These are phyloP conservation scores for Parelbella ahira DNA, from an alignment of 2,888 invertebrate genomes.

Conservation along the genomic window DNA sequence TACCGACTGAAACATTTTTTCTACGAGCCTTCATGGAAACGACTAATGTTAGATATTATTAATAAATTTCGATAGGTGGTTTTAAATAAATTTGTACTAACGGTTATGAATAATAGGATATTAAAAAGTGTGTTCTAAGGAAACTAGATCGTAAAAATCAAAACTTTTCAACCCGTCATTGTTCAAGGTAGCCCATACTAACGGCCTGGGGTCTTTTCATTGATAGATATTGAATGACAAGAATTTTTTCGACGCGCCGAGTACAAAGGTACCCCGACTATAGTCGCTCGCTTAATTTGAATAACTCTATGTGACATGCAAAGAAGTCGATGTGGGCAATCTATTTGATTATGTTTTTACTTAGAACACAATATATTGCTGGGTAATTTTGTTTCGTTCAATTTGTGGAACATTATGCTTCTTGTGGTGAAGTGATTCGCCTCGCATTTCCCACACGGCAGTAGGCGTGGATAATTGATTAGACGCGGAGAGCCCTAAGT, in stretches of 20 bases:
- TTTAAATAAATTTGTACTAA: neutral
- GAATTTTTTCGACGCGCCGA: conserved; percentile 27
- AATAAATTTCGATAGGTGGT: too few species aligned
- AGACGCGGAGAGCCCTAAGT: conserved; percentile 10
- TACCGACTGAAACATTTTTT: too few species aligned
- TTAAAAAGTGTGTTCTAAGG: conserved; percentile 2
- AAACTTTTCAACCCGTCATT: conserved; percentile 21
- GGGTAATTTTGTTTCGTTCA: conserved; percentile 35
- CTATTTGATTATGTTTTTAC: conserved; percentile 46
- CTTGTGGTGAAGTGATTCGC: conserved; percentile 22
- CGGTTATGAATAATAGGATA: neutral
- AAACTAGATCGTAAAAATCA: conserved; percentile 20
- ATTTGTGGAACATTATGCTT: conserved; percentile 37
- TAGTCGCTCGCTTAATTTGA: conserved; percentile 33
- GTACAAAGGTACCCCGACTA: conserved; percentile 35
- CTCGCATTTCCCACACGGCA: conserved; percentile 15
- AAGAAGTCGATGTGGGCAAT: conserved; percentile 33
- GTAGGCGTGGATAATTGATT: conserved; percentile 15
- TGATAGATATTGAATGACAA: conserved; percentile 35
- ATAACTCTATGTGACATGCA: conserved; percentile 35
- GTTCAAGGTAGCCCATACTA: conserved; percentile 15
- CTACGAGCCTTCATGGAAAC: too few species aligned
- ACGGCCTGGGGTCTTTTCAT: conserved; percentile 14
- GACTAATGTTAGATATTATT: too few species aligned
- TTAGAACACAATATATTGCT: conserved; percentile 33